phyloP scores from a whole-genome alignment of 2,113 vertebrate genomes.

The Nasalis larvatus region DNA sequence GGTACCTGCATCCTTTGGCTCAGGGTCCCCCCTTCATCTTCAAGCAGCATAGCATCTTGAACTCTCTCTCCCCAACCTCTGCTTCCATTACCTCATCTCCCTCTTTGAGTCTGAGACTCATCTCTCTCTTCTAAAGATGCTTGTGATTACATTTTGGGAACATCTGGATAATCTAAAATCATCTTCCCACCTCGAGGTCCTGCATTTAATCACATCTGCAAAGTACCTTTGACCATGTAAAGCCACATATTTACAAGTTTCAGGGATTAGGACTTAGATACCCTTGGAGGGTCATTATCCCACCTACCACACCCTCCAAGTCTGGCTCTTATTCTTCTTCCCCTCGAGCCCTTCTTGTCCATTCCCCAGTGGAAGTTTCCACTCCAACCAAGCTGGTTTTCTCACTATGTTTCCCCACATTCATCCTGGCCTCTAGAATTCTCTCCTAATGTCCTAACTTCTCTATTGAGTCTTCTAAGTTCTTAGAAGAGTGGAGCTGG shows the following conservation, averaged over 20 bases:
- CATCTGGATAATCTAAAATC: background rate
- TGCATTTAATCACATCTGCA: background rate
- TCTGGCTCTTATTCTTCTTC: accelerated
- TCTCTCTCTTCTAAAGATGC: background rate
- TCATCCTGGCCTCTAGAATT: background rate
- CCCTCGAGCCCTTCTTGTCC: background rate
- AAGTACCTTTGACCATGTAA: background rate
- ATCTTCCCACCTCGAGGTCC: background rate
- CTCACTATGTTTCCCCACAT: background rate
- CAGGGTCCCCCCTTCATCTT: background rate
- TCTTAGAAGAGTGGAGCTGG: background rate
- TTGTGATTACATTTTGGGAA: background rate
- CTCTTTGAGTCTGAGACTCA: background rate
- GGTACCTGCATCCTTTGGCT: background rate
- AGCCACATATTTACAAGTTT: background rate
- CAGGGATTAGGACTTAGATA: background rate
- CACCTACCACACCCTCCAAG: background rate
- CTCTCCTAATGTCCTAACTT: background rate
- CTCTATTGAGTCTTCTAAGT: background rate
- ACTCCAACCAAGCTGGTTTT: accelerated
- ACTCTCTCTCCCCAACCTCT: background rate
- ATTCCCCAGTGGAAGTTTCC: background rate
- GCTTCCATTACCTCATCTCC: background rate
- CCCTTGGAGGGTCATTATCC: accelerated
- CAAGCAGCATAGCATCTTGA: background rate